These are phyloP conservation scores for Chironex yamaguchii DNA, from an alignment of 30 jellyfish, hydroid and myxozoan genomes.

Conservation along the genomic window DNA sequence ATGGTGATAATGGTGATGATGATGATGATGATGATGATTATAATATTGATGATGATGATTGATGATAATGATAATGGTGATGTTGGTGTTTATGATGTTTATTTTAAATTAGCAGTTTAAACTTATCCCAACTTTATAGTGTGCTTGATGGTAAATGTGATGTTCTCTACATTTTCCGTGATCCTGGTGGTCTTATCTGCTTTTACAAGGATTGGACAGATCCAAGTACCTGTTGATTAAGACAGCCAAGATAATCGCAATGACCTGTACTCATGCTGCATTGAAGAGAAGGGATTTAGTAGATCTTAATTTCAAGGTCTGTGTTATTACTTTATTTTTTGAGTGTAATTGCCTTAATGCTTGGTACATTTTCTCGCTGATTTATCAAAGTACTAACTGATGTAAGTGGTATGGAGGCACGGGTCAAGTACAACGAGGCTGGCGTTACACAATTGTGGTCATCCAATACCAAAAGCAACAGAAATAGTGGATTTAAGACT, in stretches of 20 bases:
- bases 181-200: background rate
- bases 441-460: too few relatives aligned
- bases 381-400: background rate
- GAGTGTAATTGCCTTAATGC: too few relatives aligned
- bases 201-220: constrained; percentile 87
- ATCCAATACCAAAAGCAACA: too few relatives aligned
- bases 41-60: too few relatives aligned
- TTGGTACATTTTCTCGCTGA: background rate
- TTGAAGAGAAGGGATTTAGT: constrained; percentile 95
- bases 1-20: too few relatives aligned
- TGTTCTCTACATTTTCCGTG: background rate
- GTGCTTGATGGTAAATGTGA: background rate
- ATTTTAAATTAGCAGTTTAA: background rate
- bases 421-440: too few relatives aligned
- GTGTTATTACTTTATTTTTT: background rate
- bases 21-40: too few relatives aligned
- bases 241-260: constrained; percentile 98
- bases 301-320: constrained; percentile 89
- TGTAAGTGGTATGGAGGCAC: too few relatives aligned
- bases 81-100: too few relatives aligned
- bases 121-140: background rate
- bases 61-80: too few relatives aligned
- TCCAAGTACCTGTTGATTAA: constrained; percentile 91
- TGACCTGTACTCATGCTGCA: constrained; percentile 99
- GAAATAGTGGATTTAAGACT: too few relatives aligned